Conservation (phyloP, 2,888 invertebrate species). For the Agrochola macilenta region DNA sequence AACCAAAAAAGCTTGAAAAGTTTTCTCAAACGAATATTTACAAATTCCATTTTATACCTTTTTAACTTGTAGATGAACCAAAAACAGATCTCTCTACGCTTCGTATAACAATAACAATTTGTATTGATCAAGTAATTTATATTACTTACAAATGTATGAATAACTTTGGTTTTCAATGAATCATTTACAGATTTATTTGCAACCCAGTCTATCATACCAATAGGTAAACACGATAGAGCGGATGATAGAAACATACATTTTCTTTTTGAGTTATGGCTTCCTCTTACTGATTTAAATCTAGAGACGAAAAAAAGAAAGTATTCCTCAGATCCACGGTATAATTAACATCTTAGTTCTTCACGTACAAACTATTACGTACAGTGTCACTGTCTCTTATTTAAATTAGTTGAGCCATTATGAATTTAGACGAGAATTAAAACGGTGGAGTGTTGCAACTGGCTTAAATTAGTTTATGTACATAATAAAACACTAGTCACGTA, state of each 20-base stretch:
- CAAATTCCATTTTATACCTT: slow-evolving; percentile 14
- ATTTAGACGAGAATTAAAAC: slow-evolving; percentile 51
- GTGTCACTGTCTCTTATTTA: slow-evolving; percentile 26
- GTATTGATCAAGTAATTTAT: slow-evolving; percentile 27
- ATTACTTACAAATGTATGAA: slow-evolving; percentile 40
- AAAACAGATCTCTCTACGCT: neutral
- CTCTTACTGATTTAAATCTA: neutral
- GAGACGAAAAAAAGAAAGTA: neutral
- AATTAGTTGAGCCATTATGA: slow-evolving; percentile 30
- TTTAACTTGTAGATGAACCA: slow-evolving; percentile 23
- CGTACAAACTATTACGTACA: slow-evolving; percentile 11
- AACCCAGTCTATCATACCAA: neutral
- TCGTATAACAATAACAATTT: slow-evolving; percentile 15
- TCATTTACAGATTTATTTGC: slow-evolving; percentile 39
- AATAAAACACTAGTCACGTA: slow-evolving; percentile 13
- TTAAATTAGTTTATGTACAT: slow-evolving; percentile 39
- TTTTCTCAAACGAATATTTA: slow-evolving; percentile 43
- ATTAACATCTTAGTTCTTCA: slow-evolving; percentile 6
- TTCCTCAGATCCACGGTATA: neutral
- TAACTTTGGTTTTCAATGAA: slow-evolving; percentile 44
- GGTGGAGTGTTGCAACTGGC: slow-evolving; percentile 23
- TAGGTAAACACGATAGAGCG: neutral
- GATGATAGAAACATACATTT: slow-evolving; percentile 18
- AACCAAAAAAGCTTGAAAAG: slow-evolving; percentile 7
- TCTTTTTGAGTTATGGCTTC: slow-evolving; percentile 33